Conservation (phyloP, 2,888 invertebrate genomes). For the Hyalella azteca region DNA sequence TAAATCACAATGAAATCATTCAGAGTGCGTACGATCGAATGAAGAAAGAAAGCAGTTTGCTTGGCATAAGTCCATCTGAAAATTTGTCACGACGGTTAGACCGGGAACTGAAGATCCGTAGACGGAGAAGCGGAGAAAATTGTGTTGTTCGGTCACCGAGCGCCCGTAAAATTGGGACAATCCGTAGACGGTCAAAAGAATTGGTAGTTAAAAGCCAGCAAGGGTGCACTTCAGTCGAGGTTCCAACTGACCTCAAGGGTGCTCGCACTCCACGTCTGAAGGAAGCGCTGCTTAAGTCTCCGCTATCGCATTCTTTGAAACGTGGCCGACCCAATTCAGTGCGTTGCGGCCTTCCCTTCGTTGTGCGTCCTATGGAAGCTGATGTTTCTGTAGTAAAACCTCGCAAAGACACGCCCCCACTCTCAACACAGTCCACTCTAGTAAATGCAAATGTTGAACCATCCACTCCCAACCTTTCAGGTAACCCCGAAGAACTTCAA, state of each 20-base stretch:
- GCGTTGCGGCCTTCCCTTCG: slow-evolving; percentile 49
- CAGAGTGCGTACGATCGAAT: slow-evolving; percentile 53
- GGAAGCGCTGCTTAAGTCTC: slow-evolving; percentile 43
- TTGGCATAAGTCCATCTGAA: slow-evolving; percentile 63
- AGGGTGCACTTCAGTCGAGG: background rate
- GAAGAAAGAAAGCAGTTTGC: slow-evolving; percentile 47
- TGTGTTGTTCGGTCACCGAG: slow-evolving; percentile 80
- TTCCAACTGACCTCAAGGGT: background rate
- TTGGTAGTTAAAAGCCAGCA: slow-evolving; percentile 42
- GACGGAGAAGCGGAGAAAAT: slow-evolving; percentile 72
- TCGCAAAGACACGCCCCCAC: no score
- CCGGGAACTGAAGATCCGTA: slow-evolving; percentile 73
- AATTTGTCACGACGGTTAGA: slow-evolving; percentile 75
- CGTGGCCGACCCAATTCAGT: slow-evolving; percentile 55
- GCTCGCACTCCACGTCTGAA: slow-evolving; percentile 49
- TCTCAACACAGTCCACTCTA: no score
- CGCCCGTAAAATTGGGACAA: slow-evolving; percentile 78
- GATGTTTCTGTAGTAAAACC: background rate
- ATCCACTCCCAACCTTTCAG: no score
- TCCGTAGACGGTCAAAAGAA: slow-evolving; percentile 76
- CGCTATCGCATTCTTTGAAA: slow-evolving; percentile 38
- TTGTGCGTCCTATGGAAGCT: slow-evolving; percentile 36
- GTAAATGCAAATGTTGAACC: no score
- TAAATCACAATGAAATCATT: slow-evolving; percentile 40
- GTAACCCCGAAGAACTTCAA: no score